Percentiles rank a stretch among this genome's conserved stretches.
phyloP scores from a whole-genome alignment of 2,113 vertebrate species.

The Elephantulus edwardii region DNA sequence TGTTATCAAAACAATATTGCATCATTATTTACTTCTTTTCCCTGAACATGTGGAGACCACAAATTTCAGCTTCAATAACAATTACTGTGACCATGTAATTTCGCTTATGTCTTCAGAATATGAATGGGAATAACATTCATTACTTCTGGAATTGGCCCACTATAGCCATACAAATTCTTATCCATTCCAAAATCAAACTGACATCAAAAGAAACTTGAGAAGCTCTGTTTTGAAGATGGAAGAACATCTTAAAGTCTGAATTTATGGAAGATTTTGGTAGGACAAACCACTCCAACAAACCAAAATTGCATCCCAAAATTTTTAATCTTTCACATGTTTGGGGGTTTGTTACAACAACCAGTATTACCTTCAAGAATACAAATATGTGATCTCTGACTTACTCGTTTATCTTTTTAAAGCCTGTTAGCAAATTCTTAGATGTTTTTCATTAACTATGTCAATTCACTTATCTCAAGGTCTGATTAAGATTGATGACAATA shows the following conservation, averaged over 20 bases:
- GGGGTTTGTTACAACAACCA: neutral
- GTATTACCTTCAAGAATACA: neutral
- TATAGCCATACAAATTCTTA: neutral
- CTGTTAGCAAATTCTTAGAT: slow-evolving; percentile 1
- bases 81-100: neutral
- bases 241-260: neutral
- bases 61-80: neutral
- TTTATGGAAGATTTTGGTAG: neutral
- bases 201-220: neutral
- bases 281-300: neutral
- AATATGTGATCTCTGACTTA: neutral
- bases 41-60: neutral
- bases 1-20: neutral
- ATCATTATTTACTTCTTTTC: neutral
- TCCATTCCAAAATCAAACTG: neutral
- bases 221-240: neutral
- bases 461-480: neutral
- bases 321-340: neutral
- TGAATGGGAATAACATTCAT: neutral
- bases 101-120: neutral
- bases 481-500: neutral
- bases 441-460: neutral
- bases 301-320: neutral
- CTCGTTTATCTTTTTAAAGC: neutral
- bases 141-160: neutral